Conservation (phyloP, 2,888 invertebrate species). For the Gymnoscelis rufifasciata region DNA sequence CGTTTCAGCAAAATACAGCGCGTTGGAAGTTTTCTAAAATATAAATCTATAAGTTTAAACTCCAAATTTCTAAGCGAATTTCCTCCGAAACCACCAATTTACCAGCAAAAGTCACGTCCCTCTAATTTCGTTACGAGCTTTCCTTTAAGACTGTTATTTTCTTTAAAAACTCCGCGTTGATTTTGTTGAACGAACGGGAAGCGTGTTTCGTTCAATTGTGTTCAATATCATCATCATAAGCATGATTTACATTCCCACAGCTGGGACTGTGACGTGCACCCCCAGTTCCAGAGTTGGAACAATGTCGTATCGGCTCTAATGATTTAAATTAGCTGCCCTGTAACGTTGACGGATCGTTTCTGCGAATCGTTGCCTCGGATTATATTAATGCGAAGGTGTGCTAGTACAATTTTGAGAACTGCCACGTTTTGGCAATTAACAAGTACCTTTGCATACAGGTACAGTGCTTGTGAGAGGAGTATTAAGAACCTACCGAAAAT, state of each 20-base stretch:
- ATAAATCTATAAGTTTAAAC: neutral
- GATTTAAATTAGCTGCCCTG: no score
- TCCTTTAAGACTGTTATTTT: conserved; percentile 3
- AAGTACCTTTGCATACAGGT: no score
- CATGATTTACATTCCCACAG: no score
- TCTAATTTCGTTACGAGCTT: conserved; percentile 6
- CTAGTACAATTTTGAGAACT: conserved; percentile 24
- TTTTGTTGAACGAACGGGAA: neutral
- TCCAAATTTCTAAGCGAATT: neutral
- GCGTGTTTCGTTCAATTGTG: no score
- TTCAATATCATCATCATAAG: no score
- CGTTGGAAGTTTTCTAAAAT: no score
- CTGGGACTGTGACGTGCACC: no score
- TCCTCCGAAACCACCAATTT: conserved; percentile 7
- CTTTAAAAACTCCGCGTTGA: conserved; percentile 1
- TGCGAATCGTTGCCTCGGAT: conserved; percentile 17
- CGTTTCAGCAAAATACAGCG: no score
- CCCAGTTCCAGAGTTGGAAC: no score
- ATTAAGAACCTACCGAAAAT: no score
- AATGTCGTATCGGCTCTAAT: no score
- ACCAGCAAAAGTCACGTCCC: conserved; percentile 6
- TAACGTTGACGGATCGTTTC: conserved; percentile 5
- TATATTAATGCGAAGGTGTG: conserved; percentile 25
- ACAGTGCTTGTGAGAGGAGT: no score
- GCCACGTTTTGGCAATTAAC: conserved; percentile 45